Evolutionary conservation across 2,888 invertebrate species (phyloP).

Genomic region (Laothoe populi): DNA sequence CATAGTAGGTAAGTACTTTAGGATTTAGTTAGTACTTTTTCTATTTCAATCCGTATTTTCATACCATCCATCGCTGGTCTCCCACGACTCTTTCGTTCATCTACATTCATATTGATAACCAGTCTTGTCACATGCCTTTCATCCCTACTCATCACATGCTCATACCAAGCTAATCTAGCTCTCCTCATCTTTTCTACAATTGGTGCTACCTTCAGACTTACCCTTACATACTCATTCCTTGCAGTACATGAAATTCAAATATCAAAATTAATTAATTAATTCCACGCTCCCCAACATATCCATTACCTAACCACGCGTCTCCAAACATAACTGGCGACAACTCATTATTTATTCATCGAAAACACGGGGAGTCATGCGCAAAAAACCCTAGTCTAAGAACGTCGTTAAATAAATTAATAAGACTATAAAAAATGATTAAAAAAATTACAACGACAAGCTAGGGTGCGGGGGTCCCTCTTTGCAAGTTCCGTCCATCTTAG

Average conservation of each 20-base stretch:
- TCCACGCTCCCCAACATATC: background rate
- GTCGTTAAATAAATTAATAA: slow-evolving; percentile 84
- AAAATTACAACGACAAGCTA: slow-evolving; percentile 77
- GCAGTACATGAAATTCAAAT: background rate
- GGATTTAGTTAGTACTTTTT: too few species aligned
- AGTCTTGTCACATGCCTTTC: too few species aligned
- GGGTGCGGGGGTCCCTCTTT: slow-evolving; percentile 35
- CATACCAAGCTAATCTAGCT: too few species aligned
- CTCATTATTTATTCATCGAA: slow-evolving; percentile 82
- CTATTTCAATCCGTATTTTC: too few species aligned
- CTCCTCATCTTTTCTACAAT: too few species aligned
- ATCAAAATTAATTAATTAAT: background rate
- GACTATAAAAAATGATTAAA: slow-evolving; percentile 84
- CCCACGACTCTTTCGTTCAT: too few species aligned
- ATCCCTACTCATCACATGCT: too few species aligned
- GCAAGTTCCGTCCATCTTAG: slow-evolving; percentile 29
- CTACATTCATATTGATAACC: too few species aligned
- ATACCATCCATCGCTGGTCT: too few species aligned
- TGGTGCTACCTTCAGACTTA: background rate
- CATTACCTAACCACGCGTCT: slow-evolving; percentile 45
- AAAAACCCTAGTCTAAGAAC: slow-evolving; percentile 69
- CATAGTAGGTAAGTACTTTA: too few species aligned
- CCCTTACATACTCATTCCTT: background rate
- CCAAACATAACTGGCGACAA: slow-evolving; percentile 45
- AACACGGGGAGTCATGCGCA: slow-evolving; percentile 67